Evolutionary conservation across 2,888 invertebrate genomes (phyloP).

Genomic region (Dicroscelio sp.): DNA sequence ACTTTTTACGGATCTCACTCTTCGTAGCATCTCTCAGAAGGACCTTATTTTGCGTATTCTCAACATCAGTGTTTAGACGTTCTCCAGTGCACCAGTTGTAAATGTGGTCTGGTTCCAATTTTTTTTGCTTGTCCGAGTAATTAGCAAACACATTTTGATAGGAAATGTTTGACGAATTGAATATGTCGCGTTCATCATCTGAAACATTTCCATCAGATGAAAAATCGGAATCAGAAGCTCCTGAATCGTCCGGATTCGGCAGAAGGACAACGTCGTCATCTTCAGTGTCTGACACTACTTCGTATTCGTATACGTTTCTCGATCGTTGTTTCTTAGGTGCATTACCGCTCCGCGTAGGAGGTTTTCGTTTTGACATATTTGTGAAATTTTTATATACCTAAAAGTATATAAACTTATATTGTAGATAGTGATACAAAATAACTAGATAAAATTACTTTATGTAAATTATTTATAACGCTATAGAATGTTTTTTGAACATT

Average conservation of each 20-base stretch:
- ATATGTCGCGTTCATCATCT: conserved; percentile 33
- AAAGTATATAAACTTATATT: too few species aligned
- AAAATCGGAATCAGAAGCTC: conserved; percentile 46
- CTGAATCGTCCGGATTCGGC: conserved; percentile 66
- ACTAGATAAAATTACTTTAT: too few species aligned
- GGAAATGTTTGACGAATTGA: conserved; percentile 23
- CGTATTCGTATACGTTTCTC: conserved; percentile 54
- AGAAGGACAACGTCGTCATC: conserved; percentile 22
- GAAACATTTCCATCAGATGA: conserved; percentile 38
- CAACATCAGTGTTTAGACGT: conserved; percentile 41
- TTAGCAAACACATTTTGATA: conserved; percentile 42
- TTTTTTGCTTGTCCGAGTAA: conserved; percentile 60
- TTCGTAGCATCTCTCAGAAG: conserved; percentile 45
- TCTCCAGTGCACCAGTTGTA: conserved; percentile 62
- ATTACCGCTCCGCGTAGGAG: not conserved
- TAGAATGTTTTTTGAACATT: too few species aligned
- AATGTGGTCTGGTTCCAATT: conserved; percentile 61
- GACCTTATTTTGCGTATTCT: conserved; percentile 42
- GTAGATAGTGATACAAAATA: too few species aligned
- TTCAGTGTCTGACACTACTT: conserved; percentile 41
- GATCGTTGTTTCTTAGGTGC: conserved; percentile 57
- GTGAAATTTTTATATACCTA: not conserved
- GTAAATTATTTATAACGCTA: too few species aligned
- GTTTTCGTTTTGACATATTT: conserved; percentile 11
- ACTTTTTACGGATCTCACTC: conserved; percentile 29